Evolutionary conservation across 53 echinoderm and acorn worm genomes (phyloP).

Genomic region (Henricia sp.): DNA sequence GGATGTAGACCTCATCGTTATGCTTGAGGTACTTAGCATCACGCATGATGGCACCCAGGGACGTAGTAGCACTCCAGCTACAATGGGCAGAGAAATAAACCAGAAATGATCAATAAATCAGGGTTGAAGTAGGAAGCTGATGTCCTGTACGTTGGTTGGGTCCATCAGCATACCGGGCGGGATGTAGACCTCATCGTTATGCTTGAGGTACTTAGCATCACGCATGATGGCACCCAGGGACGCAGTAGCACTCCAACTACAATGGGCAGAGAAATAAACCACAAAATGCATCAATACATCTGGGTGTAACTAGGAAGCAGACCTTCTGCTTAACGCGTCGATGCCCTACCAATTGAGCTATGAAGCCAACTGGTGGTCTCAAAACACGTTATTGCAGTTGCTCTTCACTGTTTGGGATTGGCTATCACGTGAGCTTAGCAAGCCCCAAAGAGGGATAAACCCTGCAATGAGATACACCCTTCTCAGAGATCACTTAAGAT

Average conservation of each 20-base stretch:
- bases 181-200: conserved; percentile 82
- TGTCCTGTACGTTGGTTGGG: conserved; percentile 65
- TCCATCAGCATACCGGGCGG: conserved; percentile 90
- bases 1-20: conserved; percentile 82
- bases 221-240: conserved; percentile 68
- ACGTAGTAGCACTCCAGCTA: conserved; percentile 89
- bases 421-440: too few relatives aligned
- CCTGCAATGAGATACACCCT: too few relatives aligned
- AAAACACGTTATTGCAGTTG: too few relatives aligned
- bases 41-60: conserved; percentile 65
- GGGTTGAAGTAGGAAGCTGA: conserved; percentile 88
- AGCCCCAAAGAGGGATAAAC: too few relatives aligned
- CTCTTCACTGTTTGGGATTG: too few relatives aligned
- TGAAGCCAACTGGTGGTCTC: too few relatives aligned
- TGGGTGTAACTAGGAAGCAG: too few relatives aligned
- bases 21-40: conserved; percentile 89
- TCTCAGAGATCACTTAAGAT: too few relatives aligned
- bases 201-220: conserved; percentile 86
- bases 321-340: too few relatives aligned
- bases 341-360: too few relatives aligned
- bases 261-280: not conserved
- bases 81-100: not conserved
- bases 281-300: too few relatives aligned
- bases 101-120: too few relatives aligned
- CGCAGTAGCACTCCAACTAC: conserved; percentile 87